These are phyloP conservation scores for Petromus typicus DNA, from an alignment of 2,113 vertebrate species.

Conservation along the genomic window DNA sequence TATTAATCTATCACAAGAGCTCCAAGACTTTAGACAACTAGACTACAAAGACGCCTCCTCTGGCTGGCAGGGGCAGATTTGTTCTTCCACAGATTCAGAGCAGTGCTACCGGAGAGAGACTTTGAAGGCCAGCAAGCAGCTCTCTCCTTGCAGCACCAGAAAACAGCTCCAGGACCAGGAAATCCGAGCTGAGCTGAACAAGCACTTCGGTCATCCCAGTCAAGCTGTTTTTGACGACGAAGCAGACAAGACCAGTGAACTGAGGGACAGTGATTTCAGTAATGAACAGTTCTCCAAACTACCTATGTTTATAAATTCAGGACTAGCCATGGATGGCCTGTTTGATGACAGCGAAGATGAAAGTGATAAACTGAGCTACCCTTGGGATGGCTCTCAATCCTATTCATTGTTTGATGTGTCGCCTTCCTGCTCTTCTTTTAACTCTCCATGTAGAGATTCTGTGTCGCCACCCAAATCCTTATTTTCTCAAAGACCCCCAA, in stretches of 20 bases:
- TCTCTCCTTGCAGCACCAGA: constrained; percentile 88
- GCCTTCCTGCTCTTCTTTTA: constrained; percentile 96
- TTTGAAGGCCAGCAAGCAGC: constrained; percentile 85
- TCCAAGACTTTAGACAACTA: constrained; percentile 91
- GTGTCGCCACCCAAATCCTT: constrained; percentile 95
- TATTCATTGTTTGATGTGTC: constrained; percentile 96
- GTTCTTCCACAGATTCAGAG: constrained; percentile 88
- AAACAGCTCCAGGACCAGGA: constrained; percentile 97
- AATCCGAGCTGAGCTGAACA: constrained; percentile 98
- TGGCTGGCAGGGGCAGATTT: constrained; percentile 89
- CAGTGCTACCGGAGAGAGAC: constrained; percentile 88
- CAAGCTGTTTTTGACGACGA: constrained; percentile 92
- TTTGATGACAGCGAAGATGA: constrained; percentile 95
- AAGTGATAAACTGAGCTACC: constrained; percentile 94
- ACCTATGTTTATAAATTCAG: constrained; percentile 95
- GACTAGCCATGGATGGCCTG: constrained; percentile 93
- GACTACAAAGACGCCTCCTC: constrained; percentile 93
- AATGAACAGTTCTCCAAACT: constrained; percentile 92
- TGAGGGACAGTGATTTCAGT: constrained; percentile 89
- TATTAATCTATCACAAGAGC: constrained; percentile 90
- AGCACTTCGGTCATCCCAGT: constrained; percentile 97
- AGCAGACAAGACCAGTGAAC: constrained; percentile 87
- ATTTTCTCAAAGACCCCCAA: constrained; percentile 93
- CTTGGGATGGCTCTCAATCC: constrained; percentile 96
- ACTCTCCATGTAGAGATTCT: constrained; percentile 96